Percentiles rank a stretch among this genome's conserved stretches.
These are phyloP conservation scores for Apostichopus japonicus DNA, from an alignment of 35 echinoderm and acorn worm species.

Conservation along the genomic window DNA sequence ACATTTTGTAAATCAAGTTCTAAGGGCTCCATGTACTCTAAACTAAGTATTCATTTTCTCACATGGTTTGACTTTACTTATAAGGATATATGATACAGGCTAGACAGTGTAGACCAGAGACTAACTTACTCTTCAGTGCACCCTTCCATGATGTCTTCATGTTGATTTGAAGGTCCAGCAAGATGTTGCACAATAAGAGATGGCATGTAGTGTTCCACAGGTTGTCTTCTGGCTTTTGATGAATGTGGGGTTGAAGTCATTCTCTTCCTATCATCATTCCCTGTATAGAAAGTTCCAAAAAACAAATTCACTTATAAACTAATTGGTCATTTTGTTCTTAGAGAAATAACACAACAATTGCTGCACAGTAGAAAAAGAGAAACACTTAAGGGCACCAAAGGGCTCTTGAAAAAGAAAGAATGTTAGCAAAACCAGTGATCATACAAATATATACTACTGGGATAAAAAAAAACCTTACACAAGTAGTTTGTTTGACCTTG, in stretches of 20 bases:
- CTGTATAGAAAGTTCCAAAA: neutral
- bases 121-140: neutral
- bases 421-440: too few species aligned
- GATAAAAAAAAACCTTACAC: too few species aligned
- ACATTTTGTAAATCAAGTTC: too few species aligned
- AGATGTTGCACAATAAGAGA: neutral
- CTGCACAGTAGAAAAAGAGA: neutral
- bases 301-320: neutral
- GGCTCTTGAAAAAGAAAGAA: neutral
- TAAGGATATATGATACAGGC: neutral
- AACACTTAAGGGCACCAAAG: neutral
- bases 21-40: too few species aligned
- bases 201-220: neutral
- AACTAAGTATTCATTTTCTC: too few species aligned
- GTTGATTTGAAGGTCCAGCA: neutral
- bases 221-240: neutral
- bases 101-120: neutral
- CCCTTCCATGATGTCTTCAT: neutral
- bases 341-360: neutral
- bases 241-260: neutral
- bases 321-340: neutral
- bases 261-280: neutral
- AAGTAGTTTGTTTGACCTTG: too few species aligned
- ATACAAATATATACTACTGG: neutral
- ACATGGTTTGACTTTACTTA: too few species aligned